phyloP scores from a whole-genome alignment of 30 jellyfish, hydroid and myxozoan species.

The Rhopilema esculentum region DNA sequence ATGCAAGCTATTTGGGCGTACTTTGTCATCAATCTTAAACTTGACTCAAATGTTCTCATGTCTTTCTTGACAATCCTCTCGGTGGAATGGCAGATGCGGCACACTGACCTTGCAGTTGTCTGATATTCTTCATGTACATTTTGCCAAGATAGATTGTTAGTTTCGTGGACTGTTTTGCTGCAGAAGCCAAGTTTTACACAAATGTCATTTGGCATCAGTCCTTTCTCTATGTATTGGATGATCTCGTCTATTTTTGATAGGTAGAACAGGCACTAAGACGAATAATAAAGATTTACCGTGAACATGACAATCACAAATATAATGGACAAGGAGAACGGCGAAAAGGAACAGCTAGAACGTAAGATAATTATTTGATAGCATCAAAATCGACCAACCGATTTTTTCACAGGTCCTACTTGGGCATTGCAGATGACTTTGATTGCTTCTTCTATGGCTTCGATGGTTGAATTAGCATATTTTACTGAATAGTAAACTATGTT shows the following conservation, averaged over 20 bases:
- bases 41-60: neutral
- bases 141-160: neutral
- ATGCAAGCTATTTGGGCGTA: neutral
- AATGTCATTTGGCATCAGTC: conserved; percentile 10
- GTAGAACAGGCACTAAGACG: conserved; percentile 8
- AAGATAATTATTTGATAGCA: neutral
- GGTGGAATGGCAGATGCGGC: neutral
- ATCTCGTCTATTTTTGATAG: conserved; percentile 15
- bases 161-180: neutral
- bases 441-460: conserved; percentile 51
- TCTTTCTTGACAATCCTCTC: neutral
- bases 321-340: neutral
- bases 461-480: conserved; percentile 34
- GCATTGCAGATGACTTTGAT: conserved; percentile 19
- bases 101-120: neutral
- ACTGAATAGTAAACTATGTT: neutral
- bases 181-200: conserved; percentile 36
- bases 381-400: neutral
- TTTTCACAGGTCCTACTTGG: conserved; percentile 16
- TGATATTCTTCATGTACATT: neutral
- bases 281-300: neutral
- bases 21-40: neutral
- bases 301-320: neutral
- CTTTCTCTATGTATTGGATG: conserved; percentile 34
- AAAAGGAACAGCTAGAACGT: neutral